These are phyloP conservation scores for Caenorhabditis plicata DNA, from an alignment of 2,888 invertebrate species.

Conservation along the genomic window DNA sequence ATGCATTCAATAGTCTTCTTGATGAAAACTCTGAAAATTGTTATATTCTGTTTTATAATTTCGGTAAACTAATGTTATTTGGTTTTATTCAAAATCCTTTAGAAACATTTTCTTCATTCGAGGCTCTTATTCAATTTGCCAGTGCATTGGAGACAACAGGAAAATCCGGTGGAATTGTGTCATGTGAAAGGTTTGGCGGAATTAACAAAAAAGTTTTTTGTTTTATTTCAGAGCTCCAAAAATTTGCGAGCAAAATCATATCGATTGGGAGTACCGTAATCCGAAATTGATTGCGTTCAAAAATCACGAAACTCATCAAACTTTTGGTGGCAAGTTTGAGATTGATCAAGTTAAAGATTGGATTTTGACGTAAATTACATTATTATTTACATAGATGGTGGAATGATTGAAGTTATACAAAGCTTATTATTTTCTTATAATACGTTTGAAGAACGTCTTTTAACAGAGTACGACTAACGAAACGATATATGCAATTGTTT, in stretches of 20 bases:
- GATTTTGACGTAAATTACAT: constrained; percentile 14
- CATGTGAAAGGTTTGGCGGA: constrained; percentile 8
- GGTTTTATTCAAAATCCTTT: too few species aligned
- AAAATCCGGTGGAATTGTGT: constrained; percentile 6
- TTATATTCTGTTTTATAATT: too few species aligned
- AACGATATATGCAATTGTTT: too few species aligned
- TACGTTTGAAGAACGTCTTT: too few species aligned
- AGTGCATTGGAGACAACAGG: constrained; percentile 5
- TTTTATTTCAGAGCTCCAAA: constrained; percentile 1
- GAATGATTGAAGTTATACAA: too few species aligned
- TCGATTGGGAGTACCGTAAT: background rate
- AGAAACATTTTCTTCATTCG: constrained; percentile 16
- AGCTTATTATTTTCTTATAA: too few species aligned
- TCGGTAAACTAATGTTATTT: too few species aligned
- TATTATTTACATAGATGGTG: background rate
- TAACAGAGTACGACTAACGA: too few species aligned
- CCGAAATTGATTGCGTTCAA: background rate
- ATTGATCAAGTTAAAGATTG: constrained; percentile 18
- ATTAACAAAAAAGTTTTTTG: background rate
- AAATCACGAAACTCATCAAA: constrained; percentile 1
- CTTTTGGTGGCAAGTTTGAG: constrained; percentile 3
- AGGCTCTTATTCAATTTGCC: constrained; percentile 11
- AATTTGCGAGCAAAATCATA: background rate
- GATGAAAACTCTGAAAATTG: too few species aligned
- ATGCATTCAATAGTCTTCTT: too few species aligned